Conservation (phyloP, 2,888 invertebrate species). For the Luperina nickerlii region DNA sequence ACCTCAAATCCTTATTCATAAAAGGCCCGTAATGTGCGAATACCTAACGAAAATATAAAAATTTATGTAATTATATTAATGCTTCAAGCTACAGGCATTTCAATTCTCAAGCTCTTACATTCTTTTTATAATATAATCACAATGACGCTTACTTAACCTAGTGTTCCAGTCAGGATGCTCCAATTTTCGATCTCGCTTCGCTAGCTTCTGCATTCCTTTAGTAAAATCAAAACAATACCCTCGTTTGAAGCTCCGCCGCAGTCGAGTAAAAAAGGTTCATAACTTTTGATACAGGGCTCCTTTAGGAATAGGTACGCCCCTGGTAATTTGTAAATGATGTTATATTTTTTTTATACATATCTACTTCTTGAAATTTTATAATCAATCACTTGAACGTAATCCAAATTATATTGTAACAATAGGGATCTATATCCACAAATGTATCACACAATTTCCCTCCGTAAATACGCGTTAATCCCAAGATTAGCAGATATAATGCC, state of each 20-base stretch:
- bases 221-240: background rate
- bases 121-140: background rate
- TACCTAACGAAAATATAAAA: background rate
- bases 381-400: background rate
- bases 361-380: background rate
- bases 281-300: background rate
- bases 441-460: conserved; percentile 18
- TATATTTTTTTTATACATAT: background rate
- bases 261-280: background rate
- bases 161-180: too few species aligned
- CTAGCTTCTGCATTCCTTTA: background rate
- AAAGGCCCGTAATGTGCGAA: background rate
- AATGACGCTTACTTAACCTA: too few species aligned
- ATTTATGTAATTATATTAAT: background rate
- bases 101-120: background rate
- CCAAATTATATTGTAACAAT: conserved; percentile 10
- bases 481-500: conserved; percentile 52
- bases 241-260: background rate
- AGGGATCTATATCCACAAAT: conserved; percentile 10
- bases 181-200: background rate
- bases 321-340: background rate
- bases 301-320: background rate
- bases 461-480: conserved; percentile 41
- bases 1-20: background rate
- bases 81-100: too few species aligned